A percentile compares a stretch with the other conserved stretches of the same genome.
phyloP scores from a whole-genome alignment of 1,140 invertebrate genomes.

The Bombus terrestris region DNA sequence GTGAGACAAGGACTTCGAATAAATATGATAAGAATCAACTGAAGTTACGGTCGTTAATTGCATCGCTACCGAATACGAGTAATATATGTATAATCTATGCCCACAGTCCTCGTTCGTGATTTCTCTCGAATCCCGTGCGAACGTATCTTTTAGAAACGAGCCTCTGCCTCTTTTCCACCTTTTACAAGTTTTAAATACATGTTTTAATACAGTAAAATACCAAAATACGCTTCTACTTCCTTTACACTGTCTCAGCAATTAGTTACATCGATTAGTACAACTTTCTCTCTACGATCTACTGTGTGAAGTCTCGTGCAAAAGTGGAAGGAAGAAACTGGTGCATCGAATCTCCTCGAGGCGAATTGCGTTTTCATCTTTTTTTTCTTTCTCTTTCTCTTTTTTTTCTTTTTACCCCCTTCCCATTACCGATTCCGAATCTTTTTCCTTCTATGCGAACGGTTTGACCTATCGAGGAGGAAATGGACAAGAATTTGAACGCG shows the following conservation, averaged over 20 bases:
- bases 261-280: constrained; percentile 71
- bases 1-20: constrained; percentile 69
- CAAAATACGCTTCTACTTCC: constrained; percentile 69
- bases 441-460: constrained; percentile 30
- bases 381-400: not conserved
- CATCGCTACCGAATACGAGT: constrained; percentile 55
- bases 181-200: constrained; percentile 57
- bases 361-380: constrained; percentile 41
- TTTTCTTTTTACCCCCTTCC: not conserved
- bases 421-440: not conserved
- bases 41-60: constrained; percentile 65
- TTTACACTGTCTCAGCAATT: constrained; percentile 69
- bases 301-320: constrained; percentile 71
- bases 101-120: constrained; percentile 52
- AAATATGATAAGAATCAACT: constrained; percentile 58
- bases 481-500: constrained; percentile 32
- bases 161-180: constrained; percentile 60
- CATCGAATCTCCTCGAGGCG: constrained; percentile 71
- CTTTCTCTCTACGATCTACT: constrained; percentile 69
- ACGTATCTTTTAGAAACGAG: constrained; percentile 43
- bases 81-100: constrained; percentile 31
- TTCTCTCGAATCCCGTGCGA: constrained; percentile 39
- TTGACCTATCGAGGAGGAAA: constrained; percentile 57
- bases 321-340: constrained; percentile 71
- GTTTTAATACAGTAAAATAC: constrained; percentile 66